Evolutionary conservation across 2,888 invertebrate species (phyloP), one percentile per base, ranked within the genome.

Genomic region (Alentia gelatinosa): DNA sequence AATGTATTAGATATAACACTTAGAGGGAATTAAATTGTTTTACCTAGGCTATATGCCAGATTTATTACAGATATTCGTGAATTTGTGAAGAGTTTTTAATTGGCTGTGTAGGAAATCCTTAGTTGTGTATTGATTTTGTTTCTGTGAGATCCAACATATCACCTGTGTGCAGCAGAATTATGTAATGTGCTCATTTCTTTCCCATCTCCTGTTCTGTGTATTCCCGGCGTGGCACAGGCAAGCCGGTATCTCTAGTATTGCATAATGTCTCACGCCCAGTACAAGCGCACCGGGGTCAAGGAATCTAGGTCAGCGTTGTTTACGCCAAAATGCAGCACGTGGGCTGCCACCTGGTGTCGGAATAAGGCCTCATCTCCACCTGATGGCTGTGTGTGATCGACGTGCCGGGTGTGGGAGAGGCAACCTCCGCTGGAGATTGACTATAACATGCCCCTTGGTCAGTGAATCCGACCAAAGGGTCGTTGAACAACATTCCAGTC

Each of bases 241-340:
- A 7, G 9, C 47, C 7, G 9, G 7, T 15, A 15, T 42, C 15
- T 7, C n/a, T 3, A 68, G 68, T 39, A 79, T 79, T 79, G 79
- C 79, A 39, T 79, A 79, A 79, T 23, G 37, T 19, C n/a, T 5
- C 37, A 1, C 37, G 35, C 79, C 37, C 1, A 39, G 79, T 79
- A 39, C 79, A 79, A 4, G 37, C 35, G 79, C n/a, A 79, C 79
- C 39, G 19, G 39, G 79, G 35, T 79, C 39, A 39, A 15, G 15
- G 12, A 19, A 79, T 37, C 79, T 79, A 23, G 79, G 79, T 79
- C 79, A 79, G 79, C 79, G 79, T 79, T 79, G 79, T 79, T 79
- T 79, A 79, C 79, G 79, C 79, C 79, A 35, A 79, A 79, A 39
- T 26, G 79, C 79, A 37, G 79, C 79, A 39, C 74, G 74, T 74